phyloP scores from a whole-genome alignment of 2,888 invertebrate species.

The Tromatobia lineatoria region DNA sequence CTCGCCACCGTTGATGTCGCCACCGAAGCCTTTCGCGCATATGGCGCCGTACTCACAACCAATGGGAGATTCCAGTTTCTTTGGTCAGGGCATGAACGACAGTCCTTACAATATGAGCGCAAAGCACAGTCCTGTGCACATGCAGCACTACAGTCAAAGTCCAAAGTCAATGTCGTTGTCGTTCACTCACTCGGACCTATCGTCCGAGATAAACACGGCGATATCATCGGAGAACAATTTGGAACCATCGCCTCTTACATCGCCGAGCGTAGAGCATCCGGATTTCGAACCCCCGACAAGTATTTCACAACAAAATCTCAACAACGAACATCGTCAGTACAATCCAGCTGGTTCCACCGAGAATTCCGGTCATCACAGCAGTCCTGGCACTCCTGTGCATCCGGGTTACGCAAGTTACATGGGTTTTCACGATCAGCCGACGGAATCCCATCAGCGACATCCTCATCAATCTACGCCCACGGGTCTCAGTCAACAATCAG shows the following conservation, averaged over 20 bases:
- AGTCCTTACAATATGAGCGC: slow-evolving; percentile 82
- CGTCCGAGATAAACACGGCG: slow-evolving; percentile 92
- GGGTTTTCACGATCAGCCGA: slow-evolving; percentile 81
- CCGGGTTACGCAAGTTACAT: slow-evolving; percentile 82
- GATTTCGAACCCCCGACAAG: slow-evolving; percentile 91
- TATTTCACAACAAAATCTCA: slow-evolving; percentile 85
- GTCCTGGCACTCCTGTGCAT: slow-evolving; percentile 80
- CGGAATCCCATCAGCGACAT: slow-evolving; percentile 77
- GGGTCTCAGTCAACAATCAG: slow-evolving; percentile 78
- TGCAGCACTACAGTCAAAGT: slow-evolving; percentile 85
- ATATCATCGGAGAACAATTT: slow-evolving; percentile 90
- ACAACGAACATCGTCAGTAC: slow-evolving; percentile 86
- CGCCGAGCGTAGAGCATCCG: slow-evolving; percentile 90
- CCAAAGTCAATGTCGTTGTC: slow-evolving; percentile 86
- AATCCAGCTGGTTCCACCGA: slow-evolving; percentile 83
- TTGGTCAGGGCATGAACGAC: slow-evolving; percentile 81
- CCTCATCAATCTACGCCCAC: slow-evolving; percentile 82
- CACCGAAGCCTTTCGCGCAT: slow-evolving; percentile 83
- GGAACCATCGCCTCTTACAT: slow-evolving; percentile 89
- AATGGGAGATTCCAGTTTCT: slow-evolving; percentile 81
- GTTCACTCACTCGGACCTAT: slow-evolving; percentile 91
- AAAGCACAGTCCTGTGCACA: slow-evolving; percentile 85
- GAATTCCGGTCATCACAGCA: slow-evolving; percentile 79
- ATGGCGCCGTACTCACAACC: slow-evolving; percentile 83
- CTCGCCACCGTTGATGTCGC: slow-evolving; percentile 83